Conservation (phyloP, 2,113 vertebrate species). For the Acanthochromis polyacanthus region DNA sequence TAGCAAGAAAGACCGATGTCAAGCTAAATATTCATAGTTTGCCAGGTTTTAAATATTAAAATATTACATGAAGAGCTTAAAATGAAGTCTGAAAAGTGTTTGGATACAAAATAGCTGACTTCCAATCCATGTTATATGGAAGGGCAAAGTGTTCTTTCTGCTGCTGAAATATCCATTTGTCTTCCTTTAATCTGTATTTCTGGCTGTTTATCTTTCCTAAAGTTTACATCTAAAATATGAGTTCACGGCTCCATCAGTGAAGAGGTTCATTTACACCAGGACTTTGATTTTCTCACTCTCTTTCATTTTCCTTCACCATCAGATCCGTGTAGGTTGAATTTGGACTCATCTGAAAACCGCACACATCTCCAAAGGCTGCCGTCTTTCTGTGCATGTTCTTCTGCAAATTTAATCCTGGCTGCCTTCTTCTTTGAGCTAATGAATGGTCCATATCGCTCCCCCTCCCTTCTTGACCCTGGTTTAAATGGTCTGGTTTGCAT, state of each 20-base stretch:
- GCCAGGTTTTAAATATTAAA: neutral
- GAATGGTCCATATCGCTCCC: slow-evolving; percentile 1
- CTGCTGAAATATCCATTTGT: neutral
- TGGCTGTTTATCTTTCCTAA: too few species aligned
- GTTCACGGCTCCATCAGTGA: neutral
- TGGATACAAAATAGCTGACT: neutral
- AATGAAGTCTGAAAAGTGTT: neutral
- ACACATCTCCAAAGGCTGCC: neutral
- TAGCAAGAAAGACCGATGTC: too few species aligned
- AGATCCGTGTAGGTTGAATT: neutral
- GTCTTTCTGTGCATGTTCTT: slow-evolving; percentile 18
- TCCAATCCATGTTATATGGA: neutral
- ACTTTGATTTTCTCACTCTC: neutral
- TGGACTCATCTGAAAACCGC: neutral
- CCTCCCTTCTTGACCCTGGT: neutral
- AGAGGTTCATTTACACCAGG: neutral
- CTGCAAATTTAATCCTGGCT: slow-evolving; percentile 25
- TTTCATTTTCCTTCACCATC: neutral
- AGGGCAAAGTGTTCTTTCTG: neutral
- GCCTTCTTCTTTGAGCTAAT: slow-evolving; percentile 6
- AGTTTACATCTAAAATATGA: neutral
- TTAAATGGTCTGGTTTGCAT: neutral
- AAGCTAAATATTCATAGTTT: neutral
- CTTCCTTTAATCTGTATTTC: too few species aligned
- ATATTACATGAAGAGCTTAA: neutral